Evolutionary conservation across 1,140 invertebrate species (phyloP).

Genomic region (Procambarus clarkii): DNA sequence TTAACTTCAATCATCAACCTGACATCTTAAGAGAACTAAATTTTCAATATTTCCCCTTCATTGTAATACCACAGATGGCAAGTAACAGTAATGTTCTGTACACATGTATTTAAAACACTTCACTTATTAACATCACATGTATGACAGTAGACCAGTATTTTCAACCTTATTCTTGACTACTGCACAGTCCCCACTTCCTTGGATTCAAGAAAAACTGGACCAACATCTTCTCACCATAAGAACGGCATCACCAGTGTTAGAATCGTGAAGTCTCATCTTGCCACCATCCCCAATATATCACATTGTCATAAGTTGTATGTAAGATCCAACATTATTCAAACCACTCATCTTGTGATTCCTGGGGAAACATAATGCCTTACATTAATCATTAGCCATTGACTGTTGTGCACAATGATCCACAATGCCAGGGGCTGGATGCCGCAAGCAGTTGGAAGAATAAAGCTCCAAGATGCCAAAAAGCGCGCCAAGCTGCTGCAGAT

Average conservation of each 20-base stretch:
- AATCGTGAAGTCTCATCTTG: neutral
- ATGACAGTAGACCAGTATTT: neutral
- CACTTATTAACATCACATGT: neutral
- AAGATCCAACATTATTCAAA: neutral
- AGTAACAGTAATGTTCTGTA: neutral
- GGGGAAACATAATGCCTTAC: neutral
- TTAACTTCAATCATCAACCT: neutral
- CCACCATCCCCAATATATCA: neutral
- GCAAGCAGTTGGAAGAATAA: neutral
- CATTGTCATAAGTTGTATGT: neutral
- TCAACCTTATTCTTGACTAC: neutral
- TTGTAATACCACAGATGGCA: neutral
- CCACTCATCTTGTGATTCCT: neutral
- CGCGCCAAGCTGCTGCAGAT: neutral
- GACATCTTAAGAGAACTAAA: neutral
- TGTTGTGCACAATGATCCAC: neutral
- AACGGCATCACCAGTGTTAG: neutral
- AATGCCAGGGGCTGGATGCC: neutral
- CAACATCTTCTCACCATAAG: neutral
- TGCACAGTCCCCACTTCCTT: neutral
- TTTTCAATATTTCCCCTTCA: neutral
- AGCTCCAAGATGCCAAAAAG: neutral
- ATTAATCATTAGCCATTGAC: neutral
- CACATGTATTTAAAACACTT: neutral
- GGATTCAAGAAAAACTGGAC: neutral